phyloP scores from a whole-genome alignment of 2,113 vertebrate species.

The Nothocercus nigrocapillus region DNA sequence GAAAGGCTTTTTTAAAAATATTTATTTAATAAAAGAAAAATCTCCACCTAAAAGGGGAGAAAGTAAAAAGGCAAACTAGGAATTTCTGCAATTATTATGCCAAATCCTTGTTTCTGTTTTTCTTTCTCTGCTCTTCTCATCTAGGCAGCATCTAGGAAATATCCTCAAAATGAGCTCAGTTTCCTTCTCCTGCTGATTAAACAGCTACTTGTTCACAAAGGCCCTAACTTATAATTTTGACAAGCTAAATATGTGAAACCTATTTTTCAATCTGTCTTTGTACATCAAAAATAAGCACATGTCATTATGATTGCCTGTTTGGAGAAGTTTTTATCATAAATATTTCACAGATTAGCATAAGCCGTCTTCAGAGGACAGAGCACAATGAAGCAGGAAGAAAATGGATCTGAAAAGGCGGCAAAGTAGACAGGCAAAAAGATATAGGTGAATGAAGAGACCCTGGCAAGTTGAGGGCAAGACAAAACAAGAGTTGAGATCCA shows the following conservation, averaged over 20 bases:
- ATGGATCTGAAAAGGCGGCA: neutral
- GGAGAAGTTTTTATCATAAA: neutral
- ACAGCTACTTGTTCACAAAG: neutral
- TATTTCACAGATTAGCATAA: neutral
- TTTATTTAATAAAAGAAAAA: neutral
- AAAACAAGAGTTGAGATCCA: neutral
- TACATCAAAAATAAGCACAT: neutral
- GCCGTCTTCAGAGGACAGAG: neutral
- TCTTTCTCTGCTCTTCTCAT: neutral
- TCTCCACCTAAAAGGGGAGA: neutral
- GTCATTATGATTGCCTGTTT: neutral
- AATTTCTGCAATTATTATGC: neutral
- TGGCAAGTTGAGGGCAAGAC: neutral
- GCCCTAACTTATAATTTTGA: neutral
- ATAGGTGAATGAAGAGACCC: neutral
- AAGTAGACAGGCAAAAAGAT: rapidly evolving
- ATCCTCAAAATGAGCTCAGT: neutral
- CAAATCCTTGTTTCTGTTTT: neutral
- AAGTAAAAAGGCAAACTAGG: neutral
- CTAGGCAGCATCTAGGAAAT: neutral
- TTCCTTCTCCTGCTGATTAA: neutral
- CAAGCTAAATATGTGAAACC: neutral
- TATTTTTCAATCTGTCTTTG: neutral
- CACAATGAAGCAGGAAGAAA: neutral
- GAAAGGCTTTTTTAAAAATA: neutral